Percentiles rank a stretch among this genome's conserved stretches.
These are phyloP conservation scores for Ambastaia sidthimunki DNA, from an alignment of 2,797 vertebrate species.

Conservation along the genomic window DNA sequence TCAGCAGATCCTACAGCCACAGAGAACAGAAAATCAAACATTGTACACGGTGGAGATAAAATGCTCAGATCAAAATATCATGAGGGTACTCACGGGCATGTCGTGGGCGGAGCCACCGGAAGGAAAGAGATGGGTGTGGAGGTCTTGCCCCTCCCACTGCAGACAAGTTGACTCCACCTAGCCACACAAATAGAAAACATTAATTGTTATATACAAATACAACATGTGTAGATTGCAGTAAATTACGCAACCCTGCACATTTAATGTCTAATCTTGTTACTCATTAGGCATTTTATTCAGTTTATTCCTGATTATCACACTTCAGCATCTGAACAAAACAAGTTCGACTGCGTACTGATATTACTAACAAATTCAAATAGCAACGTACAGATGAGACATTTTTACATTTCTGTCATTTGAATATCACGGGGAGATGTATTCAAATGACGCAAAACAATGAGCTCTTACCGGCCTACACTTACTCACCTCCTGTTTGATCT, in stretches of 20 bases:
- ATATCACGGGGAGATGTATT: slow-evolving; percentile 40
- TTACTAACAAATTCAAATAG: slow-evolving; percentile 45
- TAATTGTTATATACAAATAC: slow-evolving; percentile 20
- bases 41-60: not conserved
- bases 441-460: slow-evolving; percentile 20
- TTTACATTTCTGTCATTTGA: slow-evolving; percentile 36
- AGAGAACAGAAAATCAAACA: slow-evolving; percentile 35
- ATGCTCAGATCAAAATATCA: not conserved
- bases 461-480: not conserved
- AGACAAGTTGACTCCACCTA: slow-evolving; percentile 92
- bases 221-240: not conserved
- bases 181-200: slow-evolving; percentile 57
- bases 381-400: slow-evolving; percentile 18
- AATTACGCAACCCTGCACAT: not conserved
- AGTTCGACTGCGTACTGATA: slow-evolving; percentile 25
- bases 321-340: not conserved
- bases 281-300: too few species aligned
- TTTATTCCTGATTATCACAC: not conserved
- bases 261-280: not conserved
- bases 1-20: slow-evolving; percentile 86
- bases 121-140: slow-evolving; percentile 90
- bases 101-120: slow-evolving; percentile 81
- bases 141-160: slow-evolving; percentile 90
- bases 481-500: slow-evolving; percentile 96
- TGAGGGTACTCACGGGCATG: slow-evolving; percentile 83